Percentiles rank a stretch among this genome's conserved stretches.
Conservation (phyloP, 2,113 vertebrate genomes). For the Passerina amoena region DNA sequence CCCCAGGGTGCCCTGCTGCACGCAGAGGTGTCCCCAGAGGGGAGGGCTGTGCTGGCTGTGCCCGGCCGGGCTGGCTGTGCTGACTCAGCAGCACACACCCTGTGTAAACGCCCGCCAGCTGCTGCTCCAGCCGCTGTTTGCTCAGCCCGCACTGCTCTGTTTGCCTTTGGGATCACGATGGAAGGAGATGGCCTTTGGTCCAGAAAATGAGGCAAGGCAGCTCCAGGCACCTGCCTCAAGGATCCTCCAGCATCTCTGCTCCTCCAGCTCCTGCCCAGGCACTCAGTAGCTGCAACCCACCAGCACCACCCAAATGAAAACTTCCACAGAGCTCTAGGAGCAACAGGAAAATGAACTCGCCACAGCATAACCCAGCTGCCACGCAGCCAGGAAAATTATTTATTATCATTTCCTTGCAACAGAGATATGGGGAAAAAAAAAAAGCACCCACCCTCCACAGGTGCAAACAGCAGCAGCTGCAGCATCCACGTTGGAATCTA, state of each 20-base stretch:
- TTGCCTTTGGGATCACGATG: constrained; percentile 42
- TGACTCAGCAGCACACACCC: constrained; percentile 35
- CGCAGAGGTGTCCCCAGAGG: neutral
- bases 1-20: neutral
- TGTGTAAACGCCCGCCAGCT: constrained; percentile 28
- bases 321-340: fast-evolving
- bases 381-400: neutral
- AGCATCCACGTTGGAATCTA: neutral
- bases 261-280: neutral
- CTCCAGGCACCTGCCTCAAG: neutral
- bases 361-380: neutral
- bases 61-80: neutral
- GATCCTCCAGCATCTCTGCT: neutral
- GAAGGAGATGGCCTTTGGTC: constrained; percentile 9
- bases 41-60: neutral
- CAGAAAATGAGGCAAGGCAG: neutral
- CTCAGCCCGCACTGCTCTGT: neutral
- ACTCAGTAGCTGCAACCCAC: neutral
- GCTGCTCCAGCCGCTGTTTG: neutral
- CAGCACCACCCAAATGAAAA: neutral
- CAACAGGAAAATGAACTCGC: neutral
- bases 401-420: constrained; percentile 46
- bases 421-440: neutral
- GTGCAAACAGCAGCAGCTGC: constrained; percentile 29
- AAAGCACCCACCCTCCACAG: neutral